phyloP scores from a whole-genome alignment of 2,113 vertebrate species.

The Nannospalax galili region DNA sequence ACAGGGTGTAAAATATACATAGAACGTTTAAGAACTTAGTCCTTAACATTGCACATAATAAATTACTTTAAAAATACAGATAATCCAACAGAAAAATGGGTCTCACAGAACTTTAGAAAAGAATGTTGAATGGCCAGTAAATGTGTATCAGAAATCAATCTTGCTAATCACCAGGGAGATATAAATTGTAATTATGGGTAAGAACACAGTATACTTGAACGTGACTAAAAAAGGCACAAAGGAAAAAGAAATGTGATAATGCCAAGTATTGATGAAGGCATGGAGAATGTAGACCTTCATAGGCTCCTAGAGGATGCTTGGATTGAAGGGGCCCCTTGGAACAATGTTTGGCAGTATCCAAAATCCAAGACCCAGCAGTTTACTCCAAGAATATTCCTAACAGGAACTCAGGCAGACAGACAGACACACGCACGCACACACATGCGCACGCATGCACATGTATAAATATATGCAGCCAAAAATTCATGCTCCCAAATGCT shows the following conservation, averaged over 20 bases:
- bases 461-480: background rate
- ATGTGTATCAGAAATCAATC: background rate
- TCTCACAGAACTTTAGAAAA: background rate
- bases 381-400: background rate
- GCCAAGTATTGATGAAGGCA: background rate
- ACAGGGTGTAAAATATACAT: background rate
- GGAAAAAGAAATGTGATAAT: background rate
- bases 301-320: background rate
- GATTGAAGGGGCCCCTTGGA: background rate
- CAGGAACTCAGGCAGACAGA: too few species aligned
- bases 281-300: background rate
- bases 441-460: background rate
- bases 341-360: background rate
- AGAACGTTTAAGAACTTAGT: background rate
- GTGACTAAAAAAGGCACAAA: constrained; percentile 1
- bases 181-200: background rate
- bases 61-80: background rate
- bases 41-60: background rate
- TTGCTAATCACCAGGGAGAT: background rate
- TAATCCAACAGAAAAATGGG: background rate
- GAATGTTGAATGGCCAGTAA: background rate
- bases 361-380: background rate
- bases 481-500: background rate
- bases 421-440: background rate
- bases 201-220: background rate